A percentile compares a stretch with the other conserved stretches of the same genome.
Conservation (phyloP, 2,888 invertebrate species). For the Callyntrura sp. region DNA sequence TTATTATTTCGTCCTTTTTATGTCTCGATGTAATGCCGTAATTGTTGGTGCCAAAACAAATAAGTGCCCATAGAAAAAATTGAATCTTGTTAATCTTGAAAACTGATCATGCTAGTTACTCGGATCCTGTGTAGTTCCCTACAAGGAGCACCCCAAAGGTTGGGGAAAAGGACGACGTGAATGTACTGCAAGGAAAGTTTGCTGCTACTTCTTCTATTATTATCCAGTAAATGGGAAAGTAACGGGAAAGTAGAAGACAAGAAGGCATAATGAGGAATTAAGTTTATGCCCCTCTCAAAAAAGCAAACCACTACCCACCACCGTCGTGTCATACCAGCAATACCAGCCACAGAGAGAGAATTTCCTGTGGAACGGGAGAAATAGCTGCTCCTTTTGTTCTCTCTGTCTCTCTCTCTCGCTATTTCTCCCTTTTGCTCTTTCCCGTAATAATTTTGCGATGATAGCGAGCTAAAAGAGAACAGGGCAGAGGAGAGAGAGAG, state of each 20-base stretch:
- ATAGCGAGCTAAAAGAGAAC: background rate
- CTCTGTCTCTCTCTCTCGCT: no score
- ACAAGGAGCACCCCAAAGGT: background rate
- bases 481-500: background rate
- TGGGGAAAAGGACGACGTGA: background rate
- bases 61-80: no score
- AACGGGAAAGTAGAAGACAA: background rate
- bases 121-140: no score
- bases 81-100: no score
- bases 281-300: slow-evolving; percentile 37
- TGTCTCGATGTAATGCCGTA: no score
- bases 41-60: no score
- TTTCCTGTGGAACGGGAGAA: no score
- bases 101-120: no score
- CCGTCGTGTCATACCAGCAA: background rate
- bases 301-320: background rate
- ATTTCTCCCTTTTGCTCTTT: background rate
- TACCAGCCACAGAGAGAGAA: background rate
- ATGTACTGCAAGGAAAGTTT: background rate
- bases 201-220: background rate
- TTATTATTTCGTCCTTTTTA: no score
- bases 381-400: slow-evolving; percentile 33
- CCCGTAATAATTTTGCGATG: slow-evolving; percentile 1
- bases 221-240: background rate
- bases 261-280: slow-evolving; percentile 57